phyloP scores from a whole-genome alignment of 2,888 invertebrate genomes.

The Dynastes grantii region DNA sequence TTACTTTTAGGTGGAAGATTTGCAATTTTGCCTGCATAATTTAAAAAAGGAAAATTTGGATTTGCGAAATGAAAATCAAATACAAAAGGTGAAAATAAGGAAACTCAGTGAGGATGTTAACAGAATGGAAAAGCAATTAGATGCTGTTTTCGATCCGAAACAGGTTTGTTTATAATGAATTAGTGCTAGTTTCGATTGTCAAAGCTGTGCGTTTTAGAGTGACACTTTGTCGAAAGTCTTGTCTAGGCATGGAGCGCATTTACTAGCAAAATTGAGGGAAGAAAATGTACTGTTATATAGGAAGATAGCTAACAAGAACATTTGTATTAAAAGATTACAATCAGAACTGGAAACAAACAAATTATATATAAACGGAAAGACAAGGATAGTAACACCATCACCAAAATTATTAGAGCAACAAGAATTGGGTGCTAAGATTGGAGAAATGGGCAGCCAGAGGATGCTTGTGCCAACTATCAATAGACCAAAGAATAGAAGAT shows the following conservation, averaged over 20 bases:
- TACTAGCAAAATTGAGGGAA: slow-evolving; percentile 56
- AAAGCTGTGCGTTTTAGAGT: slow-evolving; percentile 52
- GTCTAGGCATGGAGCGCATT: slow-evolving; percentile 56
- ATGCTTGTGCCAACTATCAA: background rate
- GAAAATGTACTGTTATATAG: slow-evolving; percentile 54
- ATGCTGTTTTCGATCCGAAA: slow-evolving; percentile 60
- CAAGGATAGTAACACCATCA: slow-evolving; percentile 35
- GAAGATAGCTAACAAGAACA: slow-evolving; percentile 53
- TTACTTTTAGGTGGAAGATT: slow-evolving; percentile 56
- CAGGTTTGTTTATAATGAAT: slow-evolving; percentile 52
- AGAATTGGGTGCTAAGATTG: slow-evolving; percentile 19
- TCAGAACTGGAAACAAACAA: slow-evolving; percentile 54
- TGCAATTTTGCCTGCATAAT: slow-evolving; percentile 61
- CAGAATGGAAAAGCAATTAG: slow-evolving; percentile 62
- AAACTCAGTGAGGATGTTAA: slow-evolving; percentile 61
- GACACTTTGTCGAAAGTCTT: slow-evolving; percentile 55
- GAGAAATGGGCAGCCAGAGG: background rate
- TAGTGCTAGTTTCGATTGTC: background rate
- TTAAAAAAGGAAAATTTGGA: slow-evolving; percentile 60
- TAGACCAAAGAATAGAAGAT: slow-evolving; percentile 15
- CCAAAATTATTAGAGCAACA: slow-evolving; percentile 31
- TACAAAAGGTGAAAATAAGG: slow-evolving; percentile 63
- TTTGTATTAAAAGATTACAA: slow-evolving; percentile 55
- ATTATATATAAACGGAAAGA: slow-evolving; percentile 51
- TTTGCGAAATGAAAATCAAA: slow-evolving; percentile 61